These are phyloP conservation scores for Lasius platythorax DNA, from an alignment of 2,888 invertebrate species.

Conservation along the genomic window DNA sequence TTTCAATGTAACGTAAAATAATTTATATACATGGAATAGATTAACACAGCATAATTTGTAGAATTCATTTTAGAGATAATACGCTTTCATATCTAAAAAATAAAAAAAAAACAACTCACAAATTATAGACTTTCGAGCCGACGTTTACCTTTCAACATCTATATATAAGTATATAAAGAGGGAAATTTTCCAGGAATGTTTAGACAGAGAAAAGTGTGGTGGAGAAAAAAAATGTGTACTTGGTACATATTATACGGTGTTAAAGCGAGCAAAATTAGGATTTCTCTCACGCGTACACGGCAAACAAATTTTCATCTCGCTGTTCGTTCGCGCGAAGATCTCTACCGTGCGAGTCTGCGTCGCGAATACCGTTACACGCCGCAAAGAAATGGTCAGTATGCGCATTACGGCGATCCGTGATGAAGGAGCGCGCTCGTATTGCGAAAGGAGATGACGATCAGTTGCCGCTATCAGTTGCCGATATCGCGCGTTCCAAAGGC, in stretches of 20 bases:
- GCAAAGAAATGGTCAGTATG: constrained; percentile 22
- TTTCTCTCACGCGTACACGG: not conserved
- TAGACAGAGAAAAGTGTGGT: not conserved
- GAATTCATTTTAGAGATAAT: not conserved
- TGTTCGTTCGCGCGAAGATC: constrained; percentile 39
- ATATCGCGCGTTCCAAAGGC: constrained; percentile 52
- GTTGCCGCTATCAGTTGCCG: constrained; percentile 11
- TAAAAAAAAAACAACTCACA: not conserved
- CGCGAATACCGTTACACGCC: constrained; percentile 41
- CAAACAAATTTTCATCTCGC: constrained; percentile 27
- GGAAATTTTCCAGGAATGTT: not conserved
- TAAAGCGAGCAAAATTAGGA: not conserved
- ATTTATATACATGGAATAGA: not conserved
- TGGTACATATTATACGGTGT: not conserved
- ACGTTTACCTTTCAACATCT: not conserved
- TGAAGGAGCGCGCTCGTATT: not conserved
- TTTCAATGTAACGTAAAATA: not conserved
- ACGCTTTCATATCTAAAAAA: not conserved
- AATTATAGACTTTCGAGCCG: not conserved
- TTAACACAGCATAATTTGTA: not conserved
- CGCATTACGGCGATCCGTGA: constrained; percentile 33
- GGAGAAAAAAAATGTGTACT: not conserved
- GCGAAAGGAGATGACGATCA: constrained; percentile 25
- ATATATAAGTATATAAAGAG: not conserved
- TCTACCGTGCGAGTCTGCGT: constrained; percentile 12